Percentiles rank a stretch among this genome's conserved stretches.
These are phyloP conservation scores for Galleria mellonella DNA, from an alignment of 1,140 invertebrate genomes.

Conservation along the genomic window DNA sequence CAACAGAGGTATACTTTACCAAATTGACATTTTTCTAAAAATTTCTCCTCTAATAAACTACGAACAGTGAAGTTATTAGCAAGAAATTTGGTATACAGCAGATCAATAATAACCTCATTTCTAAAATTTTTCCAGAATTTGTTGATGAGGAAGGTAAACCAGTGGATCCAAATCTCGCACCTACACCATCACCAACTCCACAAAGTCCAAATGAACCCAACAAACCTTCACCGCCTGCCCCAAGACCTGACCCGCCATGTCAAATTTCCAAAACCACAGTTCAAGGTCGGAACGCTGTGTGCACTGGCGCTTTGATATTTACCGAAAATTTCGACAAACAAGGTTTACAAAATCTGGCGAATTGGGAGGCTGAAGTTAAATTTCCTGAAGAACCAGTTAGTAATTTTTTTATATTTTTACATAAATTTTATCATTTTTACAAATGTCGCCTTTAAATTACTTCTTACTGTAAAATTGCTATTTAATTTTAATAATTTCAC, in stretches of 20 bases:
- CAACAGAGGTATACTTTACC: too few species aligned
- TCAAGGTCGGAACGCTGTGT: conserved; percentile 38
- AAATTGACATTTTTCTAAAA: too few species aligned
- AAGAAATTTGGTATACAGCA: too few species aligned
- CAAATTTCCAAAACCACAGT: conserved; percentile 34
- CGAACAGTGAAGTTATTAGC: too few species aligned
- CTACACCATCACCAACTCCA: conserved; percentile 7
- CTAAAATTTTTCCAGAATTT: conserved; percentile 32
- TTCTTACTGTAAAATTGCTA: too few species aligned
- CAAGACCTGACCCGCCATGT: conserved; percentile 22
- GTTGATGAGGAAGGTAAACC: conserved; percentile 45
- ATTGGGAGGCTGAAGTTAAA: conserved; percentile 64
- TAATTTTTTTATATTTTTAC: conserved; percentile 16
- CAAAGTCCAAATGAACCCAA: conserved; percentile 4
- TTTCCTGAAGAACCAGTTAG: conserved; percentile 67
- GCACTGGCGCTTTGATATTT: conserved; percentile 70
- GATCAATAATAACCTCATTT: not conserved
- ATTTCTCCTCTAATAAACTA: too few species aligned
- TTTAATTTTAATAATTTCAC: not conserved
- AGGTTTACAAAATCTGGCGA: conserved; percentile 34
- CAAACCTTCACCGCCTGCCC: conserved; percentile 1
- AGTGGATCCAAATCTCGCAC: conserved; percentile 11
- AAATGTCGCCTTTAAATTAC: too few species aligned
- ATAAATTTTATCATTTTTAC: too few species aligned
- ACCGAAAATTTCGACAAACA: conserved; percentile 68